phyloP scores from a whole-genome alignment of 2,888 invertebrate genomes.

The Hirtodrosophila duncani region DNA sequence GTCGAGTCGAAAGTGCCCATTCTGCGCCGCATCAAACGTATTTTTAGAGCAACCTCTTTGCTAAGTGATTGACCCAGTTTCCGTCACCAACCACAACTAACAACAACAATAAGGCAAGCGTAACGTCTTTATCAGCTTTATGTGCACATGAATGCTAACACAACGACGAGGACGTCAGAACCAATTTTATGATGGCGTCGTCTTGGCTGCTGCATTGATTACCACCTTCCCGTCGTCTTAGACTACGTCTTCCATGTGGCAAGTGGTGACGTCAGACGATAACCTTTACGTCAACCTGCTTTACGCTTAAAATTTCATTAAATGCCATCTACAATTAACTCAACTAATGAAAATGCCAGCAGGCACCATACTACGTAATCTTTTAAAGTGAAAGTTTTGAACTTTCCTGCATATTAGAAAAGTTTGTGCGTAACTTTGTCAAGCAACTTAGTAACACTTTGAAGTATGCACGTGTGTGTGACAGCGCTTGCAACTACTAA shows the following conservation, averaged over 20 bases:
- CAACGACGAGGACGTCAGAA: conserved; percentile 25
- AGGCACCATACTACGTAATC: conserved; percentile 38
- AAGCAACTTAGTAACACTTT: conserved; percentile 28
- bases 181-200: conserved; percentile 20
- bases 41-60: conserved; percentile 12
- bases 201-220: conserved; percentile 43
- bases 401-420: conserved; percentile 28
- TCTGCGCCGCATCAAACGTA: conserved; percentile 26
- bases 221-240: conserved; percentile 9
- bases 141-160: not conserved
- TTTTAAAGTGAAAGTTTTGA: conserved; percentile 9
- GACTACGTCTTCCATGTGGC: no score
- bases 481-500: no score
- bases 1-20: no score
- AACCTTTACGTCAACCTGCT: conserved; percentile 25
- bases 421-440: conserved; percentile 36
- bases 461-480: conserved; percentile 5
- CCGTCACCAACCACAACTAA: conserved; percentile 3
- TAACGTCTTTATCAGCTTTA: conserved; percentile 1
- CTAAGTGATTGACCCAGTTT: conserved; percentile 60
- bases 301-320: conserved; percentile 23
- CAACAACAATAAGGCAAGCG: conserved; percentile 4
- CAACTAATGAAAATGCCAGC: conserved; percentile 46
- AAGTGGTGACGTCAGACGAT: conserved; percentile 48
- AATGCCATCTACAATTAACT: conserved; percentile 22